Evolutionary conservation across 2,113 vertebrate species (phyloP), one percentile per base, ranked within the genome.

Genomic region (Phoenicopterus ruber): DNA sequence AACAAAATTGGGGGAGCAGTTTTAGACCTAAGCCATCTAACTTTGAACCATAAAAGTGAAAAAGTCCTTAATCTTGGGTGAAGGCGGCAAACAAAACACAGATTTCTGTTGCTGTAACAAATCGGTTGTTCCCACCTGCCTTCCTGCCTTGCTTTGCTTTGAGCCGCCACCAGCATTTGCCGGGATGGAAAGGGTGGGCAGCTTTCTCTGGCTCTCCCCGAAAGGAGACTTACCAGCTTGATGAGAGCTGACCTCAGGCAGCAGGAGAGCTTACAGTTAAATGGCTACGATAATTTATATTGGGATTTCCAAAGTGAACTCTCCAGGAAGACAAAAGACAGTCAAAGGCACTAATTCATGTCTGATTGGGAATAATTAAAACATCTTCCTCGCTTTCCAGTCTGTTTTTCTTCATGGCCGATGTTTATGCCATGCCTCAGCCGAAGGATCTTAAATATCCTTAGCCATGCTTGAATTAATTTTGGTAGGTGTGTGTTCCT

Each of bases 331-430:
- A 82, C 11, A 18, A 84, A 92, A 84, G 77, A 46, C 40, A 71
- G 59, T 84, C 34, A 71, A 79, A 26, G 15, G 17, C 61, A 65
- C 40, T 87, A 91, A 71, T 89, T 82, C 49, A 38, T 31, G 28
- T 74, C 59, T 86, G 59, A 78, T 44, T 81, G 5, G 34, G 59
- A 81, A 61, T 91, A 96, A 95, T 91, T 92, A 87, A 93, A 94
- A 61, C 12, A 59, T 61, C 61, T 57, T 89, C 25, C 47, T 81
- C 2, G 3, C 42, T 76, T 94, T 82, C 61, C 21, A 50, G 57
- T 82, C 80, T 95, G 77, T 62, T 96, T 95, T 94, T 61, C 44
- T 82, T 96, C 83, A 79, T 17, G 24, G 17, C 17, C 21, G n/a
- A 28, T 61, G 40, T 92, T 96, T 74, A 84, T 93, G 66, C 82